A percentile compares a stretch with the other conserved stretches of the same genome.
phyloP scores from a whole-genome alignment of 2,797 vertebrate genomes.

The Myoxocephalus aenaeus region DNA sequence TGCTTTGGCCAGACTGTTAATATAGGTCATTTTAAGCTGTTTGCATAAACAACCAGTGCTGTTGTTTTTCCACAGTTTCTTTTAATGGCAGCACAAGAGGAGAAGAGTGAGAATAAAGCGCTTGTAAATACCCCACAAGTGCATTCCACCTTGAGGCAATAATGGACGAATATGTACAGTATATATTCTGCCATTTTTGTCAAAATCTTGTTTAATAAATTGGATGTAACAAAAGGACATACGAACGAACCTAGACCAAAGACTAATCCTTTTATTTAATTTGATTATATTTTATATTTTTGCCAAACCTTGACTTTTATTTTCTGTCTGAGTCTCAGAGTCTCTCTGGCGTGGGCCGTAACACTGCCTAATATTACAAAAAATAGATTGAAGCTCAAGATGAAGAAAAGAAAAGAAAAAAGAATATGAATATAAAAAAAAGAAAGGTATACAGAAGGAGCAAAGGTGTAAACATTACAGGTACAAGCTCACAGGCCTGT shows the following conservation, averaged over 20 bases:
- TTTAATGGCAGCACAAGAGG: conserved; percentile 14
- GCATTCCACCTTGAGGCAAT: conserved; percentile 19
- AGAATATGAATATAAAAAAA: not conserved
- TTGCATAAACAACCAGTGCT: not conserved
- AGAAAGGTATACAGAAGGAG: not conserved
- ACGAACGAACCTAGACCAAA: not conserved
- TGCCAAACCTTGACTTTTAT: too few relatives aligned
- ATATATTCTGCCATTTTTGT: conserved; percentile 3
- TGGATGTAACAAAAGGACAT: conserved; percentile 15
- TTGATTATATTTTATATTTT: too few relatives aligned
- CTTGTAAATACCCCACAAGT: conserved; percentile 18
- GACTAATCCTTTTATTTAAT: conserved; percentile 3
- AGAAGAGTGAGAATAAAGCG: conserved; percentile 19
- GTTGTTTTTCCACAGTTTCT: conserved; percentile 4
- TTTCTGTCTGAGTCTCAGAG: too few relatives aligned
- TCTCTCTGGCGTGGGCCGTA: not conserved
- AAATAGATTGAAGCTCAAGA: not conserved
- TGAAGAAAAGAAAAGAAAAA: not conserved
- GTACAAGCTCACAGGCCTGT: conserved; percentile 61
- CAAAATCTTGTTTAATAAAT: not conserved
- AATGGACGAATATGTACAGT: conserved; percentile 17
- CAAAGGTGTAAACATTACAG: conserved; percentile 41
- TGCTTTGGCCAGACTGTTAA: not conserved
- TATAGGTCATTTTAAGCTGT: conserved; percentile 18
- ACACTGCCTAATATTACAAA: not conserved